Base-by-base conservation (phyloP, 1,140 invertebrate genomes). In the Nephila pilipes region DNA sequence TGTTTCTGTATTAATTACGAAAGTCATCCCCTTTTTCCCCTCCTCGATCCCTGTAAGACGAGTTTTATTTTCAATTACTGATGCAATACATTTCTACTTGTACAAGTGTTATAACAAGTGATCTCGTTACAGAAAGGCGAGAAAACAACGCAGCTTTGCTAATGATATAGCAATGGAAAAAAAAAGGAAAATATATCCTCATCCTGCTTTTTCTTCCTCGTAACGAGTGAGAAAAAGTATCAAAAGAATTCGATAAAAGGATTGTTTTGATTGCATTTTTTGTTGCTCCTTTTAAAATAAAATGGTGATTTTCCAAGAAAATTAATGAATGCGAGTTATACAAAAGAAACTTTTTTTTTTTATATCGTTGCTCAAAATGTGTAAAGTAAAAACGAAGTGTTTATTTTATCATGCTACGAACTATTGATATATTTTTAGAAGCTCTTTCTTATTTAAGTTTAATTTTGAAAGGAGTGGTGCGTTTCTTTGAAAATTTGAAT, bases 191-290 rank as follows among this genome's bases (percentile, higher is more conserved):
- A 65, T 65, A 65, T 29, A 65, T 63, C 12, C 60, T 22, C 60
- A 25, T 63, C n/a, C 22, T 46, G 8, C n/a, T n/a, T 65, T 65
- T 65, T 65, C 25, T 65, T 8, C n/a, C 22, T 65, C 63, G 63
- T 65, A 25, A 65, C 22, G 63, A 29, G 25, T 10, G 8, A 65
- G 63, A 29, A 65, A 46, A 65, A 65, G 63, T 25, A 65, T 65
- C 63, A 65, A 65, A 65, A 65, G 63, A 65, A 65, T 65, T 65
- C 63, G 22, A 65, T 65, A 65, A 65, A 65, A 65, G 63, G 63
- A 65, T 65, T 65, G 63, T 65, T 65, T 65, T 65, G 63, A 65
- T 65, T 65, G 63, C 63, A 65, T 65, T 25, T 65, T 65, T 65
- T 25, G 10, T 65, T 63, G n/a, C 63, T 25, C 25, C 63, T 65